These are phyloP conservation scores for Misgurnus mizolepis DNA, from an alignment of 2,113 vertebrate genomes.

Conservation along the genomic window DNA sequence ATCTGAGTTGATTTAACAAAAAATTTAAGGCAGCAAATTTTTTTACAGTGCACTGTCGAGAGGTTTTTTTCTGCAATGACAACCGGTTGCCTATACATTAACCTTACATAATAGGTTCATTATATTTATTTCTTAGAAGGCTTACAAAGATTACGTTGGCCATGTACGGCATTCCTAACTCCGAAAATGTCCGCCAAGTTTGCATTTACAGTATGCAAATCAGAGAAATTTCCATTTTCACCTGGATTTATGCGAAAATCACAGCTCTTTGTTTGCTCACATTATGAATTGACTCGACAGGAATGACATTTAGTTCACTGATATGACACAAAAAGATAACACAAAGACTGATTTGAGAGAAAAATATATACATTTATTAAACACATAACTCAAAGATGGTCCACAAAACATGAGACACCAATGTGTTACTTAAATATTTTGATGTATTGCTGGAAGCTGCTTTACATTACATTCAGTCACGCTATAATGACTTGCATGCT, in stretches of 20 bases:
- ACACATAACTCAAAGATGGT: conserved; percentile 24
- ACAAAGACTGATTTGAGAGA: not conserved
- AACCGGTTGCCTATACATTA: too few species aligned
- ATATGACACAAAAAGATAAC: not conserved
- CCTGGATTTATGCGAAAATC: not conserved
- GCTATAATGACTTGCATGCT: conserved; percentile 16
- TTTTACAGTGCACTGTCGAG: too few species aligned
- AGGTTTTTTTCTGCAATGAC: too few species aligned
- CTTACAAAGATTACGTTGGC: not conserved
- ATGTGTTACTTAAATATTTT: conserved; percentile 5
- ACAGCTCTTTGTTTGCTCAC: not conserved
- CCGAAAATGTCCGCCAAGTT: not conserved
- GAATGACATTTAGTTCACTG: not conserved
- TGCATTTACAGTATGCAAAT: conserved; percentile 32
- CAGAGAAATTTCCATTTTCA: conserved; percentile 15
- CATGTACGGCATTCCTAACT: not conserved
- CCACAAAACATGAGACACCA: conserved; percentile 13
- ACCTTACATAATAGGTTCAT: too few species aligned
- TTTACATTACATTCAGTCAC: conserved; percentile 38
- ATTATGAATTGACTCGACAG: not conserved
- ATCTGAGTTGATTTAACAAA: too few species aligned
- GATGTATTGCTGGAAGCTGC: not conserved
- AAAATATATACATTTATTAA: conserved; percentile 42
- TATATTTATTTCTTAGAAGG: not conserved
- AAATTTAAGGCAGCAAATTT: too few species aligned